Evolutionary conservation across 2,888 invertebrate genomes (phyloP).

Genomic region (Eristalis tenax): DNA sequence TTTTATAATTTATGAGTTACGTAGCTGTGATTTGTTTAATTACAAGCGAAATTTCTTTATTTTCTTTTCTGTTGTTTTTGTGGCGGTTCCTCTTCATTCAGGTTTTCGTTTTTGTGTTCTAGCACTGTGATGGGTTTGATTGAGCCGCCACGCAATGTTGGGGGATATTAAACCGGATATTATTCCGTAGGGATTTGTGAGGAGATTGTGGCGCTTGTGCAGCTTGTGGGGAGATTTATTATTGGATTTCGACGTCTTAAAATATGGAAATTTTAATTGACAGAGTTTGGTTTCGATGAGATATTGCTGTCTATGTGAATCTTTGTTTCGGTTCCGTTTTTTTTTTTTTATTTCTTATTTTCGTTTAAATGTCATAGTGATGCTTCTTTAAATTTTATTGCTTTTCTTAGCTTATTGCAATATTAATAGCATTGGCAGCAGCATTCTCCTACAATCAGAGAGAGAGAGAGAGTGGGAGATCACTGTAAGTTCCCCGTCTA

Average conservation of each 20-base stretch:
- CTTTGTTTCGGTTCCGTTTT: constrained; percentile 35
- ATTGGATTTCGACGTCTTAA: constrained; percentile 55
- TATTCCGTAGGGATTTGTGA: constrained; percentile 43
- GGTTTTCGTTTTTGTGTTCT: constrained; percentile 33
- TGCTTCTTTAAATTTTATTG: too few relatives aligned
- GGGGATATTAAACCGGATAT: constrained; percentile 64
- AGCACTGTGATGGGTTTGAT: background rate
- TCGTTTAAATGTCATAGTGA: background rate
- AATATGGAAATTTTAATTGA: constrained; percentile 64
- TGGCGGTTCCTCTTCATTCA: constrained; percentile 1
- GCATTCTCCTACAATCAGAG: too few relatives aligned
- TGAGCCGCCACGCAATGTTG: constrained; percentile 3
- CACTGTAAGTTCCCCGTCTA: too few relatives aligned
- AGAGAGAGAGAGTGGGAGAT: too few relatives aligned
- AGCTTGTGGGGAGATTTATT: constrained; percentile 51
- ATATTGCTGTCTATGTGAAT: background rate
- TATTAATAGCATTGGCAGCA: too few relatives aligned
- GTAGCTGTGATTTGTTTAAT: constrained; percentile 69
- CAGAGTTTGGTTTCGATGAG: constrained; percentile 31
- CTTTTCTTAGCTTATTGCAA: too few relatives aligned
- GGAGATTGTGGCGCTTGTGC: background rate
- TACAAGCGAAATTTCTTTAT: constrained; percentile 17
- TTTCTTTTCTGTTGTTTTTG: background rate
- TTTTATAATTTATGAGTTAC: constrained; percentile 69
- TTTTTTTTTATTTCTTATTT: constrained; percentile 36